Evolutionary conservation across 2,888 invertebrate genomes (phyloP).

Genomic region (Apodemia zela): DNA sequence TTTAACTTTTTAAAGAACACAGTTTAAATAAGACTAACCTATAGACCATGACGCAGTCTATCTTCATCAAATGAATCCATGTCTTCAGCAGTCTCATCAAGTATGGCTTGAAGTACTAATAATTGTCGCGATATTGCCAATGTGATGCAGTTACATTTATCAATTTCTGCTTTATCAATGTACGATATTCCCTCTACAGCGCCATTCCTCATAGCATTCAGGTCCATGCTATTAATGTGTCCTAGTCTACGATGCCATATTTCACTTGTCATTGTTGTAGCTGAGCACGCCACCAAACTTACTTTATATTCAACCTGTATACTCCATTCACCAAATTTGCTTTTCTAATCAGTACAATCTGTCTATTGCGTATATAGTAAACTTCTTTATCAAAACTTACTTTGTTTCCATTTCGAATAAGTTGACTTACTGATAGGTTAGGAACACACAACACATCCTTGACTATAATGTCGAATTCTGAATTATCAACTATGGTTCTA

Average conservation of each 20-base stretch:
- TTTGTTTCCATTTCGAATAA: slow-evolving; percentile 31
- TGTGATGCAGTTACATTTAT: slow-evolving; percentile 19
- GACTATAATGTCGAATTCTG: slow-evolving; percentile 22
- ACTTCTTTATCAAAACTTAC: slow-evolving; percentile 22
- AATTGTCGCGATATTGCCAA: too few species aligned
- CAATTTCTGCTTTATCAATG: slow-evolving; percentile 18
- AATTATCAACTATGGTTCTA: slow-evolving; percentile 1
- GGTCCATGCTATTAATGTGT: slow-evolving; percentile 26
- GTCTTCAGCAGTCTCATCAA: too few species aligned
- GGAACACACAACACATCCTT: slow-evolving; percentile 29
- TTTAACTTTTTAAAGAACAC: too few species aligned
- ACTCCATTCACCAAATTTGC: slow-evolving; percentile 28
- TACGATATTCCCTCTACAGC: slow-evolving; percentile 24
- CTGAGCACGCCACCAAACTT: slow-evolving; percentile 6
- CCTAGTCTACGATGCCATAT: slow-evolving; percentile 27
- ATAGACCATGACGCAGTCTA: too few species aligned
- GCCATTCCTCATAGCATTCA: slow-evolving; percentile 27
- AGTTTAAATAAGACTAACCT: too few species aligned
- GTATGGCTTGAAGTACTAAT: too few species aligned
- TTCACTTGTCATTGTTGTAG: slow-evolving; percentile 10
- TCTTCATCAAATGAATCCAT: too few species aligned
- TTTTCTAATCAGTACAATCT: too few species aligned
- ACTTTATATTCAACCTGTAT: slow-evolving; percentile 23
- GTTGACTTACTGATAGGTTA: slow-evolving; percentile 29
- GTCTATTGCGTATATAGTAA: slow-evolving; percentile 27